Evolutionary conservation across 2,113 vertebrate genomes (phyloP), one percentile per base, ranked within the genome.

Genomic region (Oxyura jamaicensis): DNA sequence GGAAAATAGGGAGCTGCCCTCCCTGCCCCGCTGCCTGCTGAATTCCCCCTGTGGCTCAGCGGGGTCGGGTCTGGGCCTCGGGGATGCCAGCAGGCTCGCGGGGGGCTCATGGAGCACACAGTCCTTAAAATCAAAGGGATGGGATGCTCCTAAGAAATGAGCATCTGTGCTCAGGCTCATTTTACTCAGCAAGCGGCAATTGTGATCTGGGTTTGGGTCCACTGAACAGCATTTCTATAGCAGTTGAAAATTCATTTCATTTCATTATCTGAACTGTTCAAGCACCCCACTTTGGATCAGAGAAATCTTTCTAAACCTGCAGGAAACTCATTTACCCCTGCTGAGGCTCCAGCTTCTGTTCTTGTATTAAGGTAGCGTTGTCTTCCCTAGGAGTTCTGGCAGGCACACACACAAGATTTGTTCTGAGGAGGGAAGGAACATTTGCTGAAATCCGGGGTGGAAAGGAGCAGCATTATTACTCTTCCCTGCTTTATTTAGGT

Each of bases 241-340:
- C 86, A 72, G 86, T 52, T 4, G 79, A 91, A 95, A 96, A 96
- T 97, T 96, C 97, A 93, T 97, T 97, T 95, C 91, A 90, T 96
- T 97, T 97, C 94, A 97, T 97, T 97, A 97, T 89, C 53, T 8
- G 72, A 97, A 92, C 95, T 59, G 55, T 87, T 97, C 93, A 82
- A 96, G 91, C 96, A 96, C 92, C 96, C 91, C 28, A 13, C 87
- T 96, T 91, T 25, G 93, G 93, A 95, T 77, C 71, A 50, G 31
- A 80, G 90, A 96, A 97, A 91, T 90, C 95, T 97, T 88, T 67
- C 87, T 91, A 95, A 97, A 95, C 84, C 97, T 85, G 94, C 96
- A 88, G 97, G 97, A 93, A 95, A 90, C 96, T 86, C 96, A 96
- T 97, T 97, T 97, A 80, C 92, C 90, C 96, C 97, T 25, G 95